Percentiles rank a stretch among this genome's conserved stretches.
phyloP scores from a whole-genome alignment of 2,113 vertebrate species.

The Perca fluviatilis region DNA sequence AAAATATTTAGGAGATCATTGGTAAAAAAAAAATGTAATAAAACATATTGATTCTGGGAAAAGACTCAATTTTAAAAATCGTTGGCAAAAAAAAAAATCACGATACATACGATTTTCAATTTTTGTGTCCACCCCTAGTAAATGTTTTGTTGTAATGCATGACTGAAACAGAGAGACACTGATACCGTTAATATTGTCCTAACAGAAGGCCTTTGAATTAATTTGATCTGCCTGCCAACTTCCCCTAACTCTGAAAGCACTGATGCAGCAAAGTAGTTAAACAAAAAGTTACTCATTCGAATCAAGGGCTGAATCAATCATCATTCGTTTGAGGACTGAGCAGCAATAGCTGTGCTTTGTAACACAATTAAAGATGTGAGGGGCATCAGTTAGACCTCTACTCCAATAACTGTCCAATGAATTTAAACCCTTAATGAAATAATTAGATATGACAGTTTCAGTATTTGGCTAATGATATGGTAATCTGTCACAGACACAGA shows the following conservation, averaged over 20 bases:
- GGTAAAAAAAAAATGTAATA: too few relatives aligned
- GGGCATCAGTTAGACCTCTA: not conserved
- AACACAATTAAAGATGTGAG: slow-evolving; percentile 2
- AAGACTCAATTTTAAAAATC: too few relatives aligned
- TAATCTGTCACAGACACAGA: slow-evolving; percentile 48
- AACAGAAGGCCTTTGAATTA: not conserved
- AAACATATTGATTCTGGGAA: too few relatives aligned
- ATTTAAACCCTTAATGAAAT: slow-evolving; percentile 46
- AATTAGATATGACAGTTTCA: slow-evolving; percentile 61
- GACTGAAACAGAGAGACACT: not conserved
- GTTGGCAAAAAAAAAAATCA: too few relatives aligned
- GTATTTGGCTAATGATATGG: slow-evolving; percentile 50
- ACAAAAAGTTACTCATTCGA: not conserved
- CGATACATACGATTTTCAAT: too few relatives aligned
- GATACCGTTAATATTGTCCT: not conserved
- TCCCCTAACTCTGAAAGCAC: not conserved
- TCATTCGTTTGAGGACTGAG: slow-evolving; percentile 10
- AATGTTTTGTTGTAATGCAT: not conserved
- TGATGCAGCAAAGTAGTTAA: not conserved
- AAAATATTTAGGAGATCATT: too few relatives aligned
- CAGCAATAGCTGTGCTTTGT: slow-evolving; percentile 3
- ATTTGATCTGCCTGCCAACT: not conserved
- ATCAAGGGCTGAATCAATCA: slow-evolving; percentile 17
- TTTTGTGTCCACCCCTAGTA: too few relatives aligned
- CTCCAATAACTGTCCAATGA: slow-evolving; percentile 30